phyloP scores from a whole-genome alignment of 1,140 invertebrate species.

The Drosophila trapezifrons region DNA sequence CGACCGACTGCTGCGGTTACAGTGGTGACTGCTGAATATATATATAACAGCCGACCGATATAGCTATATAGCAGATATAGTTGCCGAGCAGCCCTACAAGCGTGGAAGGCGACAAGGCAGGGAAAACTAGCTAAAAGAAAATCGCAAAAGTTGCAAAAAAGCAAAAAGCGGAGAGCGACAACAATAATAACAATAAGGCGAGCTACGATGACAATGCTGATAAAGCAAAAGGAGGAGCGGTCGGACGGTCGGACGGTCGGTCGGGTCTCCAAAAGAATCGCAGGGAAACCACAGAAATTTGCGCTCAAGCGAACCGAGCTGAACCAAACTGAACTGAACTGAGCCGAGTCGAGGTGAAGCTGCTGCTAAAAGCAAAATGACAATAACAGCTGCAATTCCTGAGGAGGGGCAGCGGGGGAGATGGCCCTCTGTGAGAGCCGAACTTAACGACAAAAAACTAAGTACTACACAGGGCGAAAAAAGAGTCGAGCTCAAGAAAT shows the following conservation, averaged over 20 bases:
- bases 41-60: conserved; percentile 18
- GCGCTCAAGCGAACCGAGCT: conserved; percentile 54
- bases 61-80: conserved; percentile 27
- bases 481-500: not conserved
- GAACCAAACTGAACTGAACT: conserved; percentile 36
- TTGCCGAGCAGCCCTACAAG: conserved; percentile 44
- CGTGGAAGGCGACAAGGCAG: conserved; percentile 15
- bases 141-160: conserved; percentile 44
- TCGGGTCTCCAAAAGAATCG: conserved; percentile 44
- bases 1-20: conserved; percentile 54
- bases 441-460: conserved; percentile 36
- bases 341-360: conserved; percentile 60
- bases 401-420: not conserved
- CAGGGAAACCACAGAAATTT: conserved; percentile 70
- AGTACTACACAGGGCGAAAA: conserved; percentile 24
- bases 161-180: conserved; percentile 22
- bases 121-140: conserved; percentile 52
- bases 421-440: conserved; percentile 23
- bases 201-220: conserved; percentile 57
- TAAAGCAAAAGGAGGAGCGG: conserved; percentile 16
- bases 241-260: not conserved
- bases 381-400: conserved; percentile 77
- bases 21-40: conserved; percentile 26
- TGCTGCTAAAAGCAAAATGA: conserved; percentile 74
- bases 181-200: conserved; percentile 46